These are phyloP conservation scores for Staurois parvus DNA, from an alignment of 2,797 vertebrate genomes.

Conservation along the genomic window DNA sequence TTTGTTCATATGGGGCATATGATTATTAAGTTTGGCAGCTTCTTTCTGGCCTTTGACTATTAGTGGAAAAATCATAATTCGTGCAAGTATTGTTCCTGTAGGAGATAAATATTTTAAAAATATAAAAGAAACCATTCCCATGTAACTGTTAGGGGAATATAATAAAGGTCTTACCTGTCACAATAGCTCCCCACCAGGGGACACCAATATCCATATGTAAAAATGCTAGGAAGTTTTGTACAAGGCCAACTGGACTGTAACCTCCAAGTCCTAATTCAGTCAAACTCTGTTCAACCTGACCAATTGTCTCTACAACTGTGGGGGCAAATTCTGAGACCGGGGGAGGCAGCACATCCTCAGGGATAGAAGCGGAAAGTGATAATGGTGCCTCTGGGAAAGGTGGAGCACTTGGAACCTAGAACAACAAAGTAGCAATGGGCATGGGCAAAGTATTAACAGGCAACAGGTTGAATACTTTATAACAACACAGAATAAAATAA, in stretches of 20 bases:
- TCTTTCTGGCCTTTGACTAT: constrained; percentile 89
- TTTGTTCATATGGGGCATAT: constrained; percentile 83
- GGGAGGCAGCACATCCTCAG: constrained; percentile 48
- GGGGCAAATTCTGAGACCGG: constrained; percentile 67
- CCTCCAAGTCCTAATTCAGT: constrained; percentile 81
- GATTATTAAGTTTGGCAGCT: constrained; percentile 87
- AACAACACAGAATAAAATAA: no score
- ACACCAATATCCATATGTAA: constrained; percentile 83
- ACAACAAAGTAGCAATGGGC: not conserved
- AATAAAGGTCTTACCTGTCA: constrained; percentile 76
- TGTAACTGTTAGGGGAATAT: not conserved
- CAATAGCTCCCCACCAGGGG: constrained; percentile 93
- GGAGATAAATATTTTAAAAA: not conserved
- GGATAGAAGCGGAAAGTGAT: not conserved
- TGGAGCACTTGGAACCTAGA: not conserved
- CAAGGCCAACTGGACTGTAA: constrained; percentile 85
- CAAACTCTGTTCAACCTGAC: constrained; percentile 77
- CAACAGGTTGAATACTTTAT: no score
- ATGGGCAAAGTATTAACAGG: no score
- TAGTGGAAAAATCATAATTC: constrained; percentile 83
- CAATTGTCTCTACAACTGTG: constrained; percentile 73
- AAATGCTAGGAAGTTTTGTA: constrained; percentile 86
- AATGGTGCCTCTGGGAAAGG: not conserved
- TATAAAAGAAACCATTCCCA: not conserved
- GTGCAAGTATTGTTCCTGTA: constrained; percentile 82